These are phyloP conservation scores for Hycleus phaleratus DNA, from an alignment of 1,140 invertebrate genomes.

Conservation along the genomic window DNA sequence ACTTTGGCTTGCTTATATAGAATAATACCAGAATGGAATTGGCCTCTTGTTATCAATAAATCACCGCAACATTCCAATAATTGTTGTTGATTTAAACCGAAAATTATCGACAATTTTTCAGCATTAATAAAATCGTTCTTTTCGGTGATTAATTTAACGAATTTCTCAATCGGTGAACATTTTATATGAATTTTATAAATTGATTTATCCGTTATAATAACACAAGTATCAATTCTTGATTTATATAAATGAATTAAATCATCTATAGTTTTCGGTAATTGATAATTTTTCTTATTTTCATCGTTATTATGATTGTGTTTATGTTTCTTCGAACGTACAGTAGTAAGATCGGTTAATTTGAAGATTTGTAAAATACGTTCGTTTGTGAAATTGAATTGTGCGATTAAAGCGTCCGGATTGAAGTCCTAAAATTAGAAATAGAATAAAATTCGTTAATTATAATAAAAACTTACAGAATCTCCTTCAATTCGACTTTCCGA, in stretches of 20 bases:
- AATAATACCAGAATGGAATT: constrained; percentile 57
- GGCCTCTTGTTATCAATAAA: constrained; percentile 54
- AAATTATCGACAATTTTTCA: constrained; percentile 48
- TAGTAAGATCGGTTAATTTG: constrained; percentile 40
- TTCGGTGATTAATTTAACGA: constrained; percentile 55
- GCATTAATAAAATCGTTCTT: constrained; percentile 50
- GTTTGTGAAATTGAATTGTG: constrained; percentile 48
- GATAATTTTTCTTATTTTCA: constrained; percentile 37
- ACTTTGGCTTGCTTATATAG: constrained; percentile 68
- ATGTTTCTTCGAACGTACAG: constrained; percentile 21
- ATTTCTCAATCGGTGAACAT: constrained; percentile 55
- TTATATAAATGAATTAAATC: constrained; percentile 45
- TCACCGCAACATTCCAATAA: constrained; percentile 68
- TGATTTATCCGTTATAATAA: constrained; percentile 60
- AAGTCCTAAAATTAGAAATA: constrained; percentile 42
- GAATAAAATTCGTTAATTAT: not conserved
- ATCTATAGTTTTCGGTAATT: constrained; percentile 44
- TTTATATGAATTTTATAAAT: constrained; percentile 62
- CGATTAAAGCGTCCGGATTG: constrained; percentile 47
- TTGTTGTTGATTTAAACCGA: constrained; percentile 59
- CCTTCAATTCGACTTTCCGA: constrained; percentile 53
- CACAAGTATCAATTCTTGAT: constrained; percentile 54
- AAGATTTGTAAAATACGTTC: constrained; percentile 46
- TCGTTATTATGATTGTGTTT: constrained; percentile 26
- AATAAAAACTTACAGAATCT: constrained; percentile 41